Conservation (phyloP, 2,113 vertebrate species). For the Hemiscyllium ocellatum region DNA sequence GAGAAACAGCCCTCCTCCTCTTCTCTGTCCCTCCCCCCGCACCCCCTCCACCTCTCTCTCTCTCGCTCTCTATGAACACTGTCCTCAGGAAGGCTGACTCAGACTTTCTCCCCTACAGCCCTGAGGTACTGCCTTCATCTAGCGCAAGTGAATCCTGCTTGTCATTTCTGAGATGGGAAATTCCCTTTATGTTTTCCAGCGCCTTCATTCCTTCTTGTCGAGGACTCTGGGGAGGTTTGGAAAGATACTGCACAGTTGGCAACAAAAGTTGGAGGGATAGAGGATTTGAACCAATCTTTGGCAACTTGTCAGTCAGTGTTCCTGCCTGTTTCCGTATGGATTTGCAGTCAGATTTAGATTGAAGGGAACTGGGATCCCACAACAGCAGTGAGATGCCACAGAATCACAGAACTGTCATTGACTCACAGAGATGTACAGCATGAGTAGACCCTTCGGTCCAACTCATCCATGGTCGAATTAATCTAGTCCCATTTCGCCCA, state of each 20-base stretch:
- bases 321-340: not conserved
- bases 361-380: not conserved
- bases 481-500: no score
- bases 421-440: no score
- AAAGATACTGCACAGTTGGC: not conserved
- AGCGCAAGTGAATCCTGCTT: not conserved
- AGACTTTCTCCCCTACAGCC: not conserved
- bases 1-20: not conserved
- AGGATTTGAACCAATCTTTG: not conserved
- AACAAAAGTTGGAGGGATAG: not conserved
- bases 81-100: conserved; percentile 20
- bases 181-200: not conserved
- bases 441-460: no score
- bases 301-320: not conserved
- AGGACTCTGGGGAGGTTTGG: not conserved
- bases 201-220: not conserved
- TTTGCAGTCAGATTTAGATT: not conserved
- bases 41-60: no score
- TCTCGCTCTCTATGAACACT: not conserved
- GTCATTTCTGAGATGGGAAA: not conserved
- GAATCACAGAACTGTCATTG: no score
- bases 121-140: not conserved
- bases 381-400: no score
- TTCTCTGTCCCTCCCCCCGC: not conserved
- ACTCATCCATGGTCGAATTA: no score